Conservation (phyloP, 37 sponge, comb jelly and placozoan species). For the Chondrilla cf. caribensis region DNA sequence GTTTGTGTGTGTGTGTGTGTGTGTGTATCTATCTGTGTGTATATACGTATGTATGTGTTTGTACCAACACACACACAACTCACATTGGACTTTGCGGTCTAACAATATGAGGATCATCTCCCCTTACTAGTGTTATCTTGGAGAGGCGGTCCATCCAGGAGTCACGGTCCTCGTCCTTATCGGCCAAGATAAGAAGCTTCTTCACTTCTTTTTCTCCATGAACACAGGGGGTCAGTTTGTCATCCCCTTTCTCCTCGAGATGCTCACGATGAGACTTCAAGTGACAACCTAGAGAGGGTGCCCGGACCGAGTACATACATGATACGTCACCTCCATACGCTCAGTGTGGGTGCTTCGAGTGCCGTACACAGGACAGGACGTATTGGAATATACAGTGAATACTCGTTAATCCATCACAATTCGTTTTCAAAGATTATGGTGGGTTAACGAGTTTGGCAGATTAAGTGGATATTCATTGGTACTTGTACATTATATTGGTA, state of each 20-base stretch:
- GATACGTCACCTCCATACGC: no score
- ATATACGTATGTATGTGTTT: no score
- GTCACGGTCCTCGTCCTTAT: conserved; percentile 40
- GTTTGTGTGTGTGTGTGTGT: no score
- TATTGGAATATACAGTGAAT: background rate
- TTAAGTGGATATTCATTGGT: no score
- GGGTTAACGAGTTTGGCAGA: no score
- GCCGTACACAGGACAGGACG: no score
- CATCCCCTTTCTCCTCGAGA: conserved; percentile 37
- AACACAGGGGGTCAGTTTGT: conserved; percentile 62
- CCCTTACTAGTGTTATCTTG: conserved; percentile 42
- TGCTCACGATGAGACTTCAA: conserved; percentile 78
- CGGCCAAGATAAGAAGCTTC: conserved; percentile 41
- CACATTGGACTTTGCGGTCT: conserved; percentile 8
- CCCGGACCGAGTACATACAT: no score
- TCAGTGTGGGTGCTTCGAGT: no score
- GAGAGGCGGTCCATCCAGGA: conserved; percentile 45
- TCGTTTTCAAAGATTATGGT: no score
- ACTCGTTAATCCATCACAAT: no score
- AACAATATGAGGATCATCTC: background rate
- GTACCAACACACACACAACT: background rate
- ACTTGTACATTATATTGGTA: no score
- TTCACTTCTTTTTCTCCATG: conserved; percentile 63
- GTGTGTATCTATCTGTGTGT: no score
- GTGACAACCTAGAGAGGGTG: conserved; percentile 82